Conservation (phyloP, 1,140 invertebrate species). For the Tribolium castaneum region DNA sequence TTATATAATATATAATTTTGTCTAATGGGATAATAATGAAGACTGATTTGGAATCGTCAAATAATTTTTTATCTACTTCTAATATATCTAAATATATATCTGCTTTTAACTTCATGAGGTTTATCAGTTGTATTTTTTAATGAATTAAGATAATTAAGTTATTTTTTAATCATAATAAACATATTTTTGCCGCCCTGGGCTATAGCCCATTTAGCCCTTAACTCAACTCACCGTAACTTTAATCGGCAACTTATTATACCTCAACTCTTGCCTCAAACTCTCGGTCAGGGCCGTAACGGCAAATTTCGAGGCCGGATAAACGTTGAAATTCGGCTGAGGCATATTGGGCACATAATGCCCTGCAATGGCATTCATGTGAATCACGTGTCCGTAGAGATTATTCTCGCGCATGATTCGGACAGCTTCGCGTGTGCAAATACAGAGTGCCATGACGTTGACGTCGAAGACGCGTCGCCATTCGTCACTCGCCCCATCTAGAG, state of each 20-base stretch:
- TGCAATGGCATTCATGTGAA: slow-evolving; percentile 67
- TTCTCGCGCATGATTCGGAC: slow-evolving; percentile 68
- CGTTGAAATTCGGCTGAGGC: slow-evolving; percentile 53
- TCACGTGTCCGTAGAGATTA: slow-evolving; percentile 57
- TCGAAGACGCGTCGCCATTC: slow-evolving; percentile 64
- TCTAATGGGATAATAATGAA: no score
- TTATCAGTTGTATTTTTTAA: no score
- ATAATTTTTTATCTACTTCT: no score
- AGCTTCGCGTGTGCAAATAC: slow-evolving; percentile 68
- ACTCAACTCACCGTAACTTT: slow-evolving; percentile 64
- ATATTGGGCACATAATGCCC: slow-evolving; percentile 63
- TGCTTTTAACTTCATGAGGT: no score
- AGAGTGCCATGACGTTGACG: slow-evolving; percentile 69
- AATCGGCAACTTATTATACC: slow-evolving; percentile 58
- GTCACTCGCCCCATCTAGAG: slow-evolving; percentile 51
- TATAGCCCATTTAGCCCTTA: no score
- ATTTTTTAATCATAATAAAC: no score
- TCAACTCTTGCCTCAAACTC: slow-evolving; percentile 68
- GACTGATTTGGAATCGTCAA: no score
- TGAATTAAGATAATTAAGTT: no score
- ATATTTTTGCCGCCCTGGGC: no score
- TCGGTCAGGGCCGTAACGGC: slow-evolving; percentile 69
- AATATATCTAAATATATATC: no score
- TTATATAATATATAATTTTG: no score
- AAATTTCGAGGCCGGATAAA: slow-evolving; percentile 70